A percentile compares a stretch with the other conserved stretches of the same genome.
phyloP scores from a whole-genome alignment of 2,888 invertebrate species.

The Helicoverpa assulta region DNA sequence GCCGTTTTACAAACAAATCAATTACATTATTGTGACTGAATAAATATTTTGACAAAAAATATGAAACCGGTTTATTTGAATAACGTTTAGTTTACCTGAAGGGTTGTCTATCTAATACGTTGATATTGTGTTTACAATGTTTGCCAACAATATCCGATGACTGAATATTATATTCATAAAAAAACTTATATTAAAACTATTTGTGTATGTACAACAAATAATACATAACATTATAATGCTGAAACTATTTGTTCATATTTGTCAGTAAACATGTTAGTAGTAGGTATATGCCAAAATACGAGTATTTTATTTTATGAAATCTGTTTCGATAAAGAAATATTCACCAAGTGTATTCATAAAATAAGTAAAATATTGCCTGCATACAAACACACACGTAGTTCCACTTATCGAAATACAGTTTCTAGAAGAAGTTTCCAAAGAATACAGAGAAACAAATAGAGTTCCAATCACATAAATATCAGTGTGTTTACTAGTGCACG shows the following conservation, averaged over 20 bases:
- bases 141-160: constrained; percentile 19
- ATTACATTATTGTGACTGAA: too few relatives aligned
- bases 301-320: neutral
- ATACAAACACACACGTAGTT: neutral
- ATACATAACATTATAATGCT: constrained; percentile 1
- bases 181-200: neutral
- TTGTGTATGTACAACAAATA: constrained; percentile 7
- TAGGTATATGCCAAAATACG: neutral
- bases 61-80: too few relatives aligned
- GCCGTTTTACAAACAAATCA: too few relatives aligned
- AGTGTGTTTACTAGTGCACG: neutral
- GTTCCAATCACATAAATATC: neutral
- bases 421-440: neutral
- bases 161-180: neutral
- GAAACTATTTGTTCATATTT: constrained; percentile 1
- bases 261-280: constrained; percentile 11
- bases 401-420: neutral
- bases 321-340: neutral
- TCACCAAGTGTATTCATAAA: neutral
- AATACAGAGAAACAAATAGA: neutral
- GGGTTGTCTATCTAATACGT: neutral
- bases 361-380: too few relatives aligned
- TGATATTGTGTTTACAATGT: constrained; percentile 7
- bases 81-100: neutral
- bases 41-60: too few relatives aligned